A percentile compares a stretch with the other conserved stretches of the same genome.
Evolutionary conservation across 2,797 vertebrate species (phyloP).

Genomic region (Astyanax mexicanus): DNA sequence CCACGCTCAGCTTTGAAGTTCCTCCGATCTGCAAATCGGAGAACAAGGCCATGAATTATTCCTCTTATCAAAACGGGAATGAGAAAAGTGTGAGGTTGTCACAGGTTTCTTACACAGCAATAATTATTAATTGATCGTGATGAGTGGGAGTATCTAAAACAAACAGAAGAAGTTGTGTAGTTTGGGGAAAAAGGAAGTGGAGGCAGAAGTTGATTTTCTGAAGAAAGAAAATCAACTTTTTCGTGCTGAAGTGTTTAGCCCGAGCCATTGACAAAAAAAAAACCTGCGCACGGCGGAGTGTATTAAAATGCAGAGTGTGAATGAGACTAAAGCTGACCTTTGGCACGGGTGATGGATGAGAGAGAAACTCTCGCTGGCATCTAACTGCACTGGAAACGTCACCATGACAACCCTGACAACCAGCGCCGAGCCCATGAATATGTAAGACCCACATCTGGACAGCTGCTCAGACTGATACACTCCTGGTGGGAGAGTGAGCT

Average conservation of each 20-base stretch:
- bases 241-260: constrained; percentile 38
- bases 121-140: constrained; percentile 43
- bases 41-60: constrained; percentile 63
- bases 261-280: constrained; percentile 51
- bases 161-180: constrained; percentile 11
- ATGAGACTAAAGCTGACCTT: constrained; percentile 76
- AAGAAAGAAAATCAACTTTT: constrained; percentile 23
- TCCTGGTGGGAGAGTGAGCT: constrained; percentile 39
- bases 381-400: constrained; percentile 60
- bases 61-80: constrained; percentile 55
- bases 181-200: not conserved
- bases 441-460: constrained; percentile 63
- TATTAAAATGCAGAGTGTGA: constrained; percentile 62
- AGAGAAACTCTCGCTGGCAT: constrained; percentile 62
- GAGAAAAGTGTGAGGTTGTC: constrained; percentile 39
- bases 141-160: constrained; percentile 7
- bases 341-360: constrained; percentile 73
- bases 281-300: constrained; percentile 36
- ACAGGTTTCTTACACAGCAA: constrained; percentile 27
- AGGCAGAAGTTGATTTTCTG: constrained; percentile 16
- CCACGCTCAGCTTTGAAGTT: constrained; percentile 55
- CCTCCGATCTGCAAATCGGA: constrained; percentile 47
- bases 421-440: constrained; percentile 57
- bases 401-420: constrained; percentile 65
- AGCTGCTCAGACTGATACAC: constrained; percentile 58